Conservation (phyloP, 53 echinoderm and acorn worm genomes). For the Hippasteria phrygiana region DNA sequence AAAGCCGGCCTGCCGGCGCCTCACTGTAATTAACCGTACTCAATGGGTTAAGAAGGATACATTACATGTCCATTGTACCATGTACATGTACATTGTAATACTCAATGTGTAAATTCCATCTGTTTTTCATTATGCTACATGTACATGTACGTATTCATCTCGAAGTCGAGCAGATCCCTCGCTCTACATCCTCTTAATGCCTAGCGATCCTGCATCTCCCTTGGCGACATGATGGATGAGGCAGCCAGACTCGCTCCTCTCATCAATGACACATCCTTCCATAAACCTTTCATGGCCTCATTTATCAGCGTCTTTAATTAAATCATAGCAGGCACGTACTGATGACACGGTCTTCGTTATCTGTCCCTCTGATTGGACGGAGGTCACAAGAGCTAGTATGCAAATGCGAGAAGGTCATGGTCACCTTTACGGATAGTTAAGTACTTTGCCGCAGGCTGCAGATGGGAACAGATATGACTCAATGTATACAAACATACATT, state of each 20-base stretch:
- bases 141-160: background rate
- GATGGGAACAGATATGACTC: too few relatives aligned
- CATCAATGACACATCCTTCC: constrained; percentile 55
- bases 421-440: too few relatives aligned
- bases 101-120: background rate
- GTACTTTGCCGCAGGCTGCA: too few relatives aligned
- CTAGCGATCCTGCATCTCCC: constrained; percentile 28
- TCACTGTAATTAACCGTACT: too few relatives aligned
- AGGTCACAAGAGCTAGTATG: background rate
- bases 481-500: too few relatives aligned
- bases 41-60: too few relatives aligned
- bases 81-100: too few relatives aligned
- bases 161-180: constrained; percentile 27
- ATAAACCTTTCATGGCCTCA: background rate
- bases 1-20: too few relatives aligned
- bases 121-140: background rate
- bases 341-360: background rate
- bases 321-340: background rate
- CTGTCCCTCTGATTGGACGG: background rate
- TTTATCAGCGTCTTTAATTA: constrained; percentile 22
- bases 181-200: background rate
- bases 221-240: constrained; percentile 25
- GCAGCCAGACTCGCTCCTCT: background rate
- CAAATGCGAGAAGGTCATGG: too few relatives aligned
- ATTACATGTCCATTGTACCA: too few relatives aligned